phyloP scores from a whole-genome alignment of 1,140 invertebrate genomes.

The Metopolophium dirhodum region DNA sequence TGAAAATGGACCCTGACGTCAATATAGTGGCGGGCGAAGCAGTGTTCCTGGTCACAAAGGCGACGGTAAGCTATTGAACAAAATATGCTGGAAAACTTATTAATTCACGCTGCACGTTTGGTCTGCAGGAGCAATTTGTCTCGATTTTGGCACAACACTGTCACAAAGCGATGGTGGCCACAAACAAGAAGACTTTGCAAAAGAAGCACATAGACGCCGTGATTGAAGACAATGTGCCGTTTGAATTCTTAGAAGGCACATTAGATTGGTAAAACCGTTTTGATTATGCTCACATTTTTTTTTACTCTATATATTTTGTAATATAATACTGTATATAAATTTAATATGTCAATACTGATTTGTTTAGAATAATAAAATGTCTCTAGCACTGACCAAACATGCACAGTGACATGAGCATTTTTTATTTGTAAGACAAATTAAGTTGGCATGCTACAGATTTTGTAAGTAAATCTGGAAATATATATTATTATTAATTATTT shows the following conservation, averaged over 20 bases:
- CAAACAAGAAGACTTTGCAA: conserved; percentile 57
- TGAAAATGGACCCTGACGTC: conserved; percentile 58
- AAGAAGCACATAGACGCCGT: conserved; percentile 44
- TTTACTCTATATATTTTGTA: neutral
- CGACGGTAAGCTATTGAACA: conserved; percentile 49
- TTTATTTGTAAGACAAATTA: neutral
- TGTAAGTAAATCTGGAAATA: neutral
- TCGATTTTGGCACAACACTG: conserved; percentile 35
- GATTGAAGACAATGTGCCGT: conserved; percentile 43
- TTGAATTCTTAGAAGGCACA: conserved; percentile 56
- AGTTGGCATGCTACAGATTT: neutral
- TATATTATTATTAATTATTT: neutral
- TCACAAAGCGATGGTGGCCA: conserved; percentile 29
- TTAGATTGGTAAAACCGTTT: conserved; percentile 50
- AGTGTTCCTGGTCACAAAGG: conserved; percentile 55
- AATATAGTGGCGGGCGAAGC: conserved; percentile 50
- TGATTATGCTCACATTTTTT: neutral
- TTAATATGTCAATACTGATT: neutral
- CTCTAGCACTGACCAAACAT: neutral
- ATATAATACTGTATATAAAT: neutral
- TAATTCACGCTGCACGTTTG: neutral
- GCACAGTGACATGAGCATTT: neutral
- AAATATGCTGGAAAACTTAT: neutral
- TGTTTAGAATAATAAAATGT: neutral
- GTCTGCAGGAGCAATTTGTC: conserved; percentile 32